Evolutionary conservation across 2,113 vertebrate genomes (phyloP).

Genomic region (Dipodomys merriami): DNA sequence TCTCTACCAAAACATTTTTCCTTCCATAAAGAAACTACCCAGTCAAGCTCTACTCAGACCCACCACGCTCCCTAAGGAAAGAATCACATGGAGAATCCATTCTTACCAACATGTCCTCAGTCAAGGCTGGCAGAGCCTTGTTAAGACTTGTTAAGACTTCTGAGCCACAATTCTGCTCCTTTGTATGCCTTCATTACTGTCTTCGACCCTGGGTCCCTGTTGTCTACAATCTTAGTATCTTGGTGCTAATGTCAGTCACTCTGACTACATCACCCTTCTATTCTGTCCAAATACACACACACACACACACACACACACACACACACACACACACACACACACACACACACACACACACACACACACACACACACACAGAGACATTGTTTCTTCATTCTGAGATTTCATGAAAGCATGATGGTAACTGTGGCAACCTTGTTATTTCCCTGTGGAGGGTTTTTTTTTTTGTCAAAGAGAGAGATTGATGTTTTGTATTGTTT

Average conservation of each 20-base stretch:
- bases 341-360: neutral
- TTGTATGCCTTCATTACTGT: neutral
- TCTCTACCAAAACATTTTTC: neutral
- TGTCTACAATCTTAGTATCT: neutral
- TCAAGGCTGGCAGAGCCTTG: neutral
- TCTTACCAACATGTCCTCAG: neutral
- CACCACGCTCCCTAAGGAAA: neutral
- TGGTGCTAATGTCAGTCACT: neutral
- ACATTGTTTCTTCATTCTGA: conserved; percentile 2
- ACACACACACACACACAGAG: neutral
- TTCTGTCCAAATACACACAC: neutral
- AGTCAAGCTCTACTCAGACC: neutral
- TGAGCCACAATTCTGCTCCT: neutral
- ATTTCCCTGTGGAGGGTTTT: conserved; percentile 53
- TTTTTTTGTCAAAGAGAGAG: conserved; percentile 42
- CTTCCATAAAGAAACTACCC: neutral
- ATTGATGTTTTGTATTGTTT: conserved; percentile 66
- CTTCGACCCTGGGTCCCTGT: neutral
- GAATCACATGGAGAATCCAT: neutral
- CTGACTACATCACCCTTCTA: neutral
- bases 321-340: neutral
- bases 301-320: neutral
- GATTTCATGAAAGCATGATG: conserved; percentile 52
- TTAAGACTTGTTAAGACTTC: neutral
- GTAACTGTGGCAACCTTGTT: conserved; percentile 46